Evolutionary conservation across 2,797 vertebrate genomes (phyloP).

Genomic region (Falco peregrinus): DNA sequence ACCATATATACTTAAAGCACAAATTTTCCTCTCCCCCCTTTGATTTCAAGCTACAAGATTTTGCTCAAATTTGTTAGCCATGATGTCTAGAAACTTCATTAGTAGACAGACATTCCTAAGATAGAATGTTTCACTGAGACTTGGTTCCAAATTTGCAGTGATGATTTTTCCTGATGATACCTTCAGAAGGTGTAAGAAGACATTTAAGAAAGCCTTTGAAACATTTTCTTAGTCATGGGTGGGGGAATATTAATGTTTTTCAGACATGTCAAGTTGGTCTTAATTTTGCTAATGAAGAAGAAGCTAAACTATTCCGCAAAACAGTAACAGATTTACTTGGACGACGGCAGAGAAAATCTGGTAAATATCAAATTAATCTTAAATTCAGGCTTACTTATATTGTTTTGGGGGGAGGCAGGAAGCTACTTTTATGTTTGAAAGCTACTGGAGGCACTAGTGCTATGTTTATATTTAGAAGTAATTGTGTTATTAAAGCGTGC

Average conservation of each 20-base stretch:
- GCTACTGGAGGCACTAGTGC: not conserved
- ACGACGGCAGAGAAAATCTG: conserved; percentile 91
- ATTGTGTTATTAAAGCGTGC: not conserved
- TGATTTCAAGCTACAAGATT: not conserved
- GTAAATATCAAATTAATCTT: conserved; percentile 72
- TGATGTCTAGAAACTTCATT: not conserved
- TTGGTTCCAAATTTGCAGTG: not conserved
- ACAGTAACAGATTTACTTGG: conserved; percentile 88
- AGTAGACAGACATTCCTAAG: not conserved
- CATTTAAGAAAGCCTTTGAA: conserved; percentile 16
- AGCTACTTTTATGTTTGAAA: not conserved
- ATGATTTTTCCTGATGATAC: not conserved
- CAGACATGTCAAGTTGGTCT: conserved; percentile 94
- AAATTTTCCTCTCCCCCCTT: not conserved
- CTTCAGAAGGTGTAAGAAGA: not conserved
- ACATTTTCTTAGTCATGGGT: conserved; percentile 19
- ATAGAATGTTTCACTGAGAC: not conserved
- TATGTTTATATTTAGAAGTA: not conserved
- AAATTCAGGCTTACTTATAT: conserved; percentile 4
- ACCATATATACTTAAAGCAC: not conserved
- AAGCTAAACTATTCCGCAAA: conserved; percentile 90
- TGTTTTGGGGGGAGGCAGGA: not conserved
- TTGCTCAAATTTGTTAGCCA: not conserved
- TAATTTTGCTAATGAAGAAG: conserved; percentile 98
- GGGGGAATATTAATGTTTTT: conserved; percentile 59